Conservation (phyloP, 2,113 vertebrate species). For the Oncorhynchus mykiss region DNA sequence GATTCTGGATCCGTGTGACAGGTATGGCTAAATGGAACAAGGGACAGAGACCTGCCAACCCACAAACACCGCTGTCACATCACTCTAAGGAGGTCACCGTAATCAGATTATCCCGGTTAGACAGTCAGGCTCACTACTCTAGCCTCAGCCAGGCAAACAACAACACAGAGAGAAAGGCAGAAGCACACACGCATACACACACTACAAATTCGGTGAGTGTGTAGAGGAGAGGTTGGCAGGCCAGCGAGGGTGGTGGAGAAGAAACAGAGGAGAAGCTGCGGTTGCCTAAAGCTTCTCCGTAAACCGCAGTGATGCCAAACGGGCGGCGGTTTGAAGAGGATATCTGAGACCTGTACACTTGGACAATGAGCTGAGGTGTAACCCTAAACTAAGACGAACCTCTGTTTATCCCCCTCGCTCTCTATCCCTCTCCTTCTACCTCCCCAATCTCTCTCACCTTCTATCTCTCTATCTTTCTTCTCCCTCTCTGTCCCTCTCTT, state of each 20-base stretch:
- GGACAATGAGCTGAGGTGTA: conserved; percentile 78
- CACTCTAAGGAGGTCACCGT: conserved; percentile 60
- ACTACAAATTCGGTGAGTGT: neutral
- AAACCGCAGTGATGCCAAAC: conserved; percentile 66
- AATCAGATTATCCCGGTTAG: conserved; percentile 68
- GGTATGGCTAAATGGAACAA: neutral
- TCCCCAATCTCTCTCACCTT: conserved; percentile 55
- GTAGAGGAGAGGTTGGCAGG: neutral
- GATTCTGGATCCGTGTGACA: neutral
- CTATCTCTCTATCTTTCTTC: conserved; percentile 37
- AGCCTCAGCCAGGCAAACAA: conserved; percentile 24
- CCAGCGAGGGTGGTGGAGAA: conserved; percentile 10
- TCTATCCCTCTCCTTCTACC: conserved; percentile 44
- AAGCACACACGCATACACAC: conserved; percentile 8
- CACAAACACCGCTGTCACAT: conserved; percentile 50
- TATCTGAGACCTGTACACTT: conserved; percentile 73
- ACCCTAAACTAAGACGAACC: conserved; percentile 71
- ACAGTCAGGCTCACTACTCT: conserved; percentile 19
- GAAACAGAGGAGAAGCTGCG: conserved; percentile 53
- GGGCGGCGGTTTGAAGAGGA: conserved; percentile 74
- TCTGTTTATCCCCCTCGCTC: conserved; percentile 55
- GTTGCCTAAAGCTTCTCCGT: conserved; percentile 66
- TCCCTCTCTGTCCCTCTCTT: conserved; percentile 4
- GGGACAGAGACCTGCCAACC: neutral
- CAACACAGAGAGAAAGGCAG: conserved; percentile 30